Evolutionary conservation across 1,140 invertebrate genomes (phyloP), one percentile per base, ranked within the genome.

Genomic region (Plutomurus gul): DNA sequence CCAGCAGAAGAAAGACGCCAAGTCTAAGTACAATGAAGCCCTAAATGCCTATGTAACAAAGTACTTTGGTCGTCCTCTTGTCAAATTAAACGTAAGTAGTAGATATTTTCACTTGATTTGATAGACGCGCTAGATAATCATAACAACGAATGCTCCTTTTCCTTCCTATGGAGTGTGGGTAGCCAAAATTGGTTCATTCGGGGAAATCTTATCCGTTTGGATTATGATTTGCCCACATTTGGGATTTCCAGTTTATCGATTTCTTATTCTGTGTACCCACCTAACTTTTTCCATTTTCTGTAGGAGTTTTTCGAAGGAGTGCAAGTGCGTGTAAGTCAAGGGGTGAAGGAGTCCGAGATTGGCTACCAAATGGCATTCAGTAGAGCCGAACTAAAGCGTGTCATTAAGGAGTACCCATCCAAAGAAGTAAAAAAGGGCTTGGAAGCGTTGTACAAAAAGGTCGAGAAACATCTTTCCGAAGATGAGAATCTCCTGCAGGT

Each of bases 361-460:
- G 95, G 96, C 85, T 99, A 97, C 89, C 96, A 99, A 89, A 92
- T 98, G 87, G 96, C 96, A 16, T 99, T 95, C 86, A 98, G 95
- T 86, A 98, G 98, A 89, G 95, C 96, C 88, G 97, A 99, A 88
- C 88, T 99, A 71, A 90, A 96, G 80, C 96, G 96, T 88, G 95
- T 99, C 22, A 96, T 99, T 74, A 93, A 94, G 83, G 93, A 97
- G 86, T 99, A 99, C 89, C 96, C 97, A 16, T 94, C 93, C 11
- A 92, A 93, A 86, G 97, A 98, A 88, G 96, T 99, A 4, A 98
- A 98, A 87, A 96, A 95, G 87, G 96, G 96, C 0, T 87, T 99
- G 30, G 97, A 99, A 86, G 92, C 95, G 86, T 89, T 99, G 70
- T 99, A 99, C 87, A 94, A 93, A 86, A 99, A 98, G 88, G 96